Base-by-base conservation (phyloP, 2,797 vertebrate genomes). In the Trachops cirrhosus region DNA sequence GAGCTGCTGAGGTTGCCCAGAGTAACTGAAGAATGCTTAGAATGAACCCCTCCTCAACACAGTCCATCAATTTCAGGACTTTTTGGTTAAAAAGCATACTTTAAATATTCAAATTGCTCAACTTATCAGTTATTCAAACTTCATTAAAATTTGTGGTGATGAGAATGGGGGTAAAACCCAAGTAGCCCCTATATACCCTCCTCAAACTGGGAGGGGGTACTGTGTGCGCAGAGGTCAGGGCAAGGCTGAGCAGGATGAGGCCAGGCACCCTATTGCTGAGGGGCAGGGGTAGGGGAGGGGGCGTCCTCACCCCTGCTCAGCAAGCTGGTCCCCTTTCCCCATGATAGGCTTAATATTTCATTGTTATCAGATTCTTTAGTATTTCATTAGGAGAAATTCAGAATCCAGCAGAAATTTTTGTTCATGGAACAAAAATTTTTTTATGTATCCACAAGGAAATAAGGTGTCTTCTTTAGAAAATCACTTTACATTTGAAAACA, bases 141-240 rank as follows among this genome's bases (percentile, higher is more conserved):
- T 71, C n/a, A 22, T 41, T 15, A 37, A 70, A 80, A 46, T 10
- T 8, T 70, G 24, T 34, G 32, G 15, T 6, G 14, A 64, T 70
- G 32, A 37, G 26, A 52, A 21, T 32, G 9, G 6, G 14, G 26
- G 4, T 70, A 32, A 34, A 39, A 6, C 2, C 5, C 44, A 0
- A 0, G 0, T 5, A 6, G 24, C 7, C 41, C 29, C 68, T 12
- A 22, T 16, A 9, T 19, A 1, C 15, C 50, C 26, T 54, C 16
- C 26, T 39, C 59, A 21, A 0, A 4, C 24, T 14, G 32, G 21
- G 12, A 34, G 12, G 18, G 3, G 18, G 2, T n/a, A n/a, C 11
- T 21, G 6, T 48, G 77, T 3, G 3, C 6, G 1, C 5, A 4
- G 32, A 48, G 7, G 44, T 21, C 22, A 8, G 62, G 37, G 57